A percentile compares a stretch with the other conserved stretches of the same genome.
Conservation (phyloP, 2,888 invertebrate genomes). For the Harpalus rufipes region DNA sequence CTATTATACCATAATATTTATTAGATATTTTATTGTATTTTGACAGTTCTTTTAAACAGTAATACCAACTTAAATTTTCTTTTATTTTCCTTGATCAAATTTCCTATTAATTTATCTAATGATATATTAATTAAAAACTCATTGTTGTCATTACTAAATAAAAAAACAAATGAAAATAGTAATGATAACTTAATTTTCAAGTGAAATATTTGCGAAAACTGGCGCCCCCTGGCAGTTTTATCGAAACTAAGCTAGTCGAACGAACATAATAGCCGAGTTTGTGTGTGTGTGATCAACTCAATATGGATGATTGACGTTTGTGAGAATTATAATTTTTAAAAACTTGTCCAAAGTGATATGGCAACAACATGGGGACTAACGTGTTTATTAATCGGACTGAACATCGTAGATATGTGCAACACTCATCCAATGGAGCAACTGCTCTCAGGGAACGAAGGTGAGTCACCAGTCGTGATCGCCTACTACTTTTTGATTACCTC, state of each 20-base stretch:
- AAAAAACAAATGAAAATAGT: not conserved
- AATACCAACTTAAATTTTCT: constrained; percentile 21
- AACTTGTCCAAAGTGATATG: constrained; percentile 69
- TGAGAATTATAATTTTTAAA: constrained; percentile 64
- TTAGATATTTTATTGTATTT: not conserved
- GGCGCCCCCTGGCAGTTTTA: not conserved
- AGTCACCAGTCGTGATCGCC: constrained; percentile 73
- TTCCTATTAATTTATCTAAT: not conserved
- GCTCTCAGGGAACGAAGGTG: constrained; percentile 76
- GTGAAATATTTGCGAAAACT: constrained; percentile 10
- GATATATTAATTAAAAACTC: not conserved
- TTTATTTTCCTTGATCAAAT: constrained; percentile 51
- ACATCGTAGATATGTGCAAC: constrained; percentile 75
- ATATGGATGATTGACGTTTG: constrained; percentile 67
- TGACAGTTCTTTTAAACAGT: constrained; percentile 16
- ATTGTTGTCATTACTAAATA: not conserved
- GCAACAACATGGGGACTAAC: constrained; percentile 74
- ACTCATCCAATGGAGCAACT: constrained; percentile 75
- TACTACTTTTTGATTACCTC: constrained; percentile 70
- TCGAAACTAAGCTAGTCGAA: constrained; percentile 27
- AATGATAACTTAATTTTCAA: not conserved
- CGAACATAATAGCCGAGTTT: constrained; percentile 56
- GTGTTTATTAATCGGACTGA: constrained; percentile 73
- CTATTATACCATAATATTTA: not conserved
- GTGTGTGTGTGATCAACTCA: constrained; percentile 66